These are phyloP conservation scores for Dendrocincla fuliginosa DNA, from an alignment of 2,797 vertebrate genomes.

Conservation along the genomic window DNA sequence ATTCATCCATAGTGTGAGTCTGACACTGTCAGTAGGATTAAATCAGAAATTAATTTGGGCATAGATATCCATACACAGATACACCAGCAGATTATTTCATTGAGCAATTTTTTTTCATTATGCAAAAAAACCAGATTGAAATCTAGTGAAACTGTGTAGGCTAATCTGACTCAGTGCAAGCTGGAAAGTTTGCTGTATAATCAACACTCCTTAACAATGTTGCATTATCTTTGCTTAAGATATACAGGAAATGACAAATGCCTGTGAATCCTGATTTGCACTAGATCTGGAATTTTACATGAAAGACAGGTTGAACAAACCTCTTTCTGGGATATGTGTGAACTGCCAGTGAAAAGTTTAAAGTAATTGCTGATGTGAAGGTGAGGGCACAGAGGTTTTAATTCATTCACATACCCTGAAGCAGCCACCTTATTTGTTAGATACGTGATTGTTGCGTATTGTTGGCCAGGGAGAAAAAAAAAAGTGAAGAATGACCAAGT, in stretches of 20 bases:
- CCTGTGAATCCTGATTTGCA: accelerated
- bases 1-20: neutral
- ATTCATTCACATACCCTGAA: neutral
- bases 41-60: neutral
- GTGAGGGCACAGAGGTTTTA: slow-evolving; percentile 43
- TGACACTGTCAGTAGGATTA: neutral
- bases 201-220: neutral
- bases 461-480: neutral
- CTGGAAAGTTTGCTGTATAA: neutral
- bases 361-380: slow-evolving; percentile 22
- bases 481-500: neutral
- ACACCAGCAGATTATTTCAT: neutral
- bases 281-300: neutral
- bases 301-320: neutral
- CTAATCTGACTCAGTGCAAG: neutral
- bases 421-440: neutral
- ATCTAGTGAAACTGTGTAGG: neutral
- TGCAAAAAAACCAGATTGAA: neutral
- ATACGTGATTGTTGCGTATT: neutral
- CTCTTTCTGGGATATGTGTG: neutral
- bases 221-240: neutral
- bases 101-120: neutral
- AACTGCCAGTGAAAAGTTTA: neutral
- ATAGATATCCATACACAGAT: neutral
- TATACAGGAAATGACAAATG: slow-evolving; percentile 33